Evolutionary conservation across 2,888 invertebrate species (phyloP), one percentile per base, ranked within the genome.

Genomic region (Scelioninae gen. 1): DNA sequence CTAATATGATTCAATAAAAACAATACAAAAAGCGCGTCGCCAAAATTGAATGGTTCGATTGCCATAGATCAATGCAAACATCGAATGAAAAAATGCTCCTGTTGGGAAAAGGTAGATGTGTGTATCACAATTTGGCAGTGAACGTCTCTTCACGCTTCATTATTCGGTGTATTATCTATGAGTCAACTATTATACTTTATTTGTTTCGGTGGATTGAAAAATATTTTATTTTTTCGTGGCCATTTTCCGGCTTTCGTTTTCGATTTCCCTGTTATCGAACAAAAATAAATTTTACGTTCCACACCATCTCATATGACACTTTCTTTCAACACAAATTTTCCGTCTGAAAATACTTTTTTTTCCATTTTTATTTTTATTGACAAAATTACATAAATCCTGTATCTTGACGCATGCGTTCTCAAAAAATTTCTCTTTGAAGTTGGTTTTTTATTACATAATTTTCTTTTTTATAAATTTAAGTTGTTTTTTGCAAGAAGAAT

Each of bases 91-190:
- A 89, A 87, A 88, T 85, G 88, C 87, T 87, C 86, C 88, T 86
- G 82, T 80, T 71, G 85, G 87, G 23, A 23, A 88, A 89, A 89
- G 89, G 88, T 89, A 90, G 88, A 88, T 87, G 86, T 87, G 86
- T 88, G 88, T 91, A 92, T 92, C 92, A 92, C 92, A 92, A 91
- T 92, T 92, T 92, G 92, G 92, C 92, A 92, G 92, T 92, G 92
- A 92, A 91, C 84, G 86, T 89, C 87, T 31, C 86, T 83, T 88
- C 87, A 88, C 88, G 86, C 89, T 87, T 87, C 88, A 89, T 89
- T 89, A 88, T 86, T 87, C 65, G 45, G 74, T 69, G 78, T 82
- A 69, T 45, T 23, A 65, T 51, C 74, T 78, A 75, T 63, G 58
- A 65, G 74, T 65, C 68, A 58, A 69, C 78, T 74, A 82, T 76